phyloP scores from a whole-genome alignment of 1,140 invertebrate species.

The Mizuhopecten yessoensis region DNA sequence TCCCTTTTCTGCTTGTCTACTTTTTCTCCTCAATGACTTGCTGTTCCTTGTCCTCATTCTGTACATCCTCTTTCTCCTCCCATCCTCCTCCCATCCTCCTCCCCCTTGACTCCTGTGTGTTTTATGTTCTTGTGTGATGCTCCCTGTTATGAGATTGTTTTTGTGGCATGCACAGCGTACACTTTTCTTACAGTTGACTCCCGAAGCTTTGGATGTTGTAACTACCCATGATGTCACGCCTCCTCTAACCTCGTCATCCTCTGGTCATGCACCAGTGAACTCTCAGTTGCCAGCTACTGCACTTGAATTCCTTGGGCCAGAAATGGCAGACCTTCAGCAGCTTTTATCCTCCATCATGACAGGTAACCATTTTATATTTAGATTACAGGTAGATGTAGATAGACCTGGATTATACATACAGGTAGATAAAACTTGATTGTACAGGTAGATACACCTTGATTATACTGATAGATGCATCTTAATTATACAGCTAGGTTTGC shows the following conservation, averaged over 20 bases:
- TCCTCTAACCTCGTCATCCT: constrained; percentile 52
- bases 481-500: not conserved
- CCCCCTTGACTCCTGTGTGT: constrained; percentile 3
- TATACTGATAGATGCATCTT: not conserved
- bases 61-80: too few relatives aligned
- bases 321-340: constrained; percentile 86
- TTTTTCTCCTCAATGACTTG: not conserved
- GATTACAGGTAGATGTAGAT: constrained; percentile 33
- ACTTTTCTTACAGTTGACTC: constrained; percentile 68
- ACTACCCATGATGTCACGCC: not conserved
- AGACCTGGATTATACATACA: too few relatives aligned
- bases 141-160: constrained; percentile 51
- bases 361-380: constrained; percentile 71
- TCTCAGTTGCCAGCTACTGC: constrained; percentile 53
- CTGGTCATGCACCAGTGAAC: constrained; percentile 57
- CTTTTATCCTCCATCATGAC: constrained; percentile 85
- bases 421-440: too few relatives aligned
- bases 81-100: not conserved
- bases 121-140: constrained; percentile 44
- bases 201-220: constrained; percentile 49
- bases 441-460: too few relatives aligned
- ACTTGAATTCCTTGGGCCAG: constrained; percentile 84
- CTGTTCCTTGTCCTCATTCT: not conserved
- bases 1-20: not conserved
- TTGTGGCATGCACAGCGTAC: constrained; percentile 69